Evolutionary conservation across 1,140 invertebrate genomes (phyloP).

Genomic region (Linepithema humile): DNA sequence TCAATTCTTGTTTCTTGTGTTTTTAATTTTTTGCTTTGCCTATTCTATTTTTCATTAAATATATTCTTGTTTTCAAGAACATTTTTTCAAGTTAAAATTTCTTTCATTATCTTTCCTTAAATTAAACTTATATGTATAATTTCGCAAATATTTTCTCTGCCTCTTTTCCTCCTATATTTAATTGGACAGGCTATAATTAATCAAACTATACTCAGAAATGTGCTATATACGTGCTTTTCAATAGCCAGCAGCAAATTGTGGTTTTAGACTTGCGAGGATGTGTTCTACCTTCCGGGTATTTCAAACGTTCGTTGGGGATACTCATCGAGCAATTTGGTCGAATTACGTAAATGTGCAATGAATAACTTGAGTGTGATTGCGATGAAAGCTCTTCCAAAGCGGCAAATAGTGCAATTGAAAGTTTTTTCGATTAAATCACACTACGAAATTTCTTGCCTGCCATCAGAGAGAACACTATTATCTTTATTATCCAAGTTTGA

Average conservation of each 20-base stretch:
- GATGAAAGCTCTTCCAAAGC: neutral
- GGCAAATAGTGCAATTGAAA: neutral
- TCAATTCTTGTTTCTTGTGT: neutral
- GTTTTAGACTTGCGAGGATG: neutral
- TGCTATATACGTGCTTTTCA: neutral
- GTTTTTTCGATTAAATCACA: neutral
- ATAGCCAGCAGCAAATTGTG: slow-evolving; percentile 1
- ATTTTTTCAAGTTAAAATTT: neutral
- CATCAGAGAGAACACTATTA: neutral
- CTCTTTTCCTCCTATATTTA: neutral
- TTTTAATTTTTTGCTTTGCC: neutral
- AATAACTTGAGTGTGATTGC: slow-evolving; percentile 21
- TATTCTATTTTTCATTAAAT: neutral
- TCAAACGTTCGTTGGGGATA: neutral
- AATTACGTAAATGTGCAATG: slow-evolving; percentile 38
- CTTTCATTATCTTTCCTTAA: neutral
- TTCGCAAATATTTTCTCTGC: neutral
- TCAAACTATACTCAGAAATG: too few species aligned
- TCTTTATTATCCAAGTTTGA: neutral
- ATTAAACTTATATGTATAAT: neutral
- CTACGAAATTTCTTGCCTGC: neutral
- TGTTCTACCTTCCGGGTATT: neutral
- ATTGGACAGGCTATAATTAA: slow-evolving; percentile 15
- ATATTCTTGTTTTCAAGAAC: neutral
- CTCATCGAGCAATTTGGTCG: neutral